Base-by-base conservation (phyloP, 2,888 invertebrate genomes). In the Perithous albicinctus region DNA sequence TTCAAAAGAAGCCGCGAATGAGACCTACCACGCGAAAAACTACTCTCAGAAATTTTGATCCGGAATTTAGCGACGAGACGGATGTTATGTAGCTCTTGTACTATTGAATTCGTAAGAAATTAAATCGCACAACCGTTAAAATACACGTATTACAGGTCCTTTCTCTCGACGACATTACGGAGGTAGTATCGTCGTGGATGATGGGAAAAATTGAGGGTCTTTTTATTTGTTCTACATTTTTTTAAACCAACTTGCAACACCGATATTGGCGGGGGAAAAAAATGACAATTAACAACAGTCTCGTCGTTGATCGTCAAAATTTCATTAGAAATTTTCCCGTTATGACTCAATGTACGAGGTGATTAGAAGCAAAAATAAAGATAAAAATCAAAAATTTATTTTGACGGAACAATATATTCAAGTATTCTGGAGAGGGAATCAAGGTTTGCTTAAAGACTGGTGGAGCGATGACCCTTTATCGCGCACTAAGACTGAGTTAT, bases 51-150 rank as follows among this genome's bases (percentile, higher is more conserved):
- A 78, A 20, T 41, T 77, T 82, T 56, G 87, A 88, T 10, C 26
- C 82, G 2, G 89, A 90, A 8, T 87, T 85, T 67, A 90, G 89
- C 83, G 90, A 90, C 67, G 85, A 85, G 0, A 74, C 80, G 4
- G 86, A 87, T 63, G 66, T 74, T 26, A 61, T 54, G 67, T 78
- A 78, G 41, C 8, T 43, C 8, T 10, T 48, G 7, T 1, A 41
- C 32, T 54, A n/a, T 23, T 23, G 26, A 18, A 0, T 6, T 6
- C 48, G n/a, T n/a, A 56, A 29, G n/a, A 23, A 7, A 23, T 10
- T 3, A 8, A 51, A n/a, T n/a, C n/a, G 4, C 3, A 51, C 23
- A 23, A 23, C 51, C 10, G 23, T 51, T 51, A 12, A n/a, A 41
- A 2, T 12, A 23, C 1, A 23, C 23, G 1, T 23, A 23, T 23